These are phyloP conservation scores for Pelobates cultripes DNA, from an alignment of 2,797 vertebrate genomes.

Conservation along the genomic window DNA sequence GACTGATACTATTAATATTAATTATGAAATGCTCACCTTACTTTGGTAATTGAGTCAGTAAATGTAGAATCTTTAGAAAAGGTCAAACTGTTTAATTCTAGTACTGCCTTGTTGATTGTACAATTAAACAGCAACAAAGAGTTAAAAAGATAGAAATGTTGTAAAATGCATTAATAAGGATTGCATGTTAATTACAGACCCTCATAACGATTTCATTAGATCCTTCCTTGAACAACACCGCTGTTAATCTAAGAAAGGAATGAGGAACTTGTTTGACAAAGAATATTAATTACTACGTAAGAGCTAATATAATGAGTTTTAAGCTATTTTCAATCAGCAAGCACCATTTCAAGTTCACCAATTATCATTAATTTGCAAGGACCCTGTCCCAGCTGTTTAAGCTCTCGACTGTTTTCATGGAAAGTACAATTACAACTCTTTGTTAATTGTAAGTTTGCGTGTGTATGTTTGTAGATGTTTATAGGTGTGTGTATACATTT, in stretches of 20 bases:
- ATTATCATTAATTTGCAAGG: conserved; percentile 5
- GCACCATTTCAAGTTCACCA: conserved; percentile 13
- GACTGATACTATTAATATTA: too few species aligned
- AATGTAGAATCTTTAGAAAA: too few species aligned
- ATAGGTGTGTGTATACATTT: too few species aligned
- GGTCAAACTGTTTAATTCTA: too few species aligned
- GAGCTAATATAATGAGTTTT: conserved; percentile 42
- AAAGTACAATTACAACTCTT: background rate
- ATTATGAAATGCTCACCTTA: too few species aligned
- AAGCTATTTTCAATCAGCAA: conserved; percentile 36
- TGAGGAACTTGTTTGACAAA: conserved; percentile 38
- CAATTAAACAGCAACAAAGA: background rate
- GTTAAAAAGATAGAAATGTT: background rate
- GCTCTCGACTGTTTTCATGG: background rate
- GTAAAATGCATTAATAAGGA: conserved; percentile 20
- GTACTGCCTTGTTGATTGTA: too few species aligned
- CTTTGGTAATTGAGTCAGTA: too few species aligned
- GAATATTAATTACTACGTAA: conserved; percentile 51
- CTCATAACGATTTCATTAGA: conserved; percentile 42
- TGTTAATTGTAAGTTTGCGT: background rate
- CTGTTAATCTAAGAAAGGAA: conserved; percentile 42
- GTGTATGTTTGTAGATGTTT: too few species aligned
- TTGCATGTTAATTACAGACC: conserved; percentile 47
- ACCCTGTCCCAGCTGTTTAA: background rate
- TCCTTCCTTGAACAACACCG: conserved; percentile 28